These are phyloP conservation scores for Matsumyia berberina DNA, from an alignment of 2,888 invertebrate genomes.

Conservation along the genomic window DNA sequence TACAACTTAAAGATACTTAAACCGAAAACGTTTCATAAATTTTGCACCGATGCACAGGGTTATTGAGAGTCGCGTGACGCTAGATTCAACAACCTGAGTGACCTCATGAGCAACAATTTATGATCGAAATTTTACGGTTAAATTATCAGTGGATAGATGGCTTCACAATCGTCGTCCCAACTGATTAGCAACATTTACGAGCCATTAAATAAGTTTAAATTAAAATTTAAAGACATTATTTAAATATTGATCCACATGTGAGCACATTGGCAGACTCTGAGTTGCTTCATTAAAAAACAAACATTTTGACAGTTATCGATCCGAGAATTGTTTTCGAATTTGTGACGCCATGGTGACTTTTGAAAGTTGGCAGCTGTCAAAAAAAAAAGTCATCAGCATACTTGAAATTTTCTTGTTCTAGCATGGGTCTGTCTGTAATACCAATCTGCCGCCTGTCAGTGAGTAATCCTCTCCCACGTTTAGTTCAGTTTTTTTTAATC, in stretches of 20 bases:
- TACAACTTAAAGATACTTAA: background rate
- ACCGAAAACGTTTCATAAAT: background rate
- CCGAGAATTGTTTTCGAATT: background rate
- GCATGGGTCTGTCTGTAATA: background rate
- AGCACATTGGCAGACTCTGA: background rate
- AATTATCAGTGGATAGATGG: slow-evolving; percentile 5
- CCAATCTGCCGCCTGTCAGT: background rate
- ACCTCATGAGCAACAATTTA: slow-evolving; percentile 13
- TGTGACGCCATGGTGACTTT: too few species aligned
- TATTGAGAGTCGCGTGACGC: background rate
- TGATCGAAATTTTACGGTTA: background rate
- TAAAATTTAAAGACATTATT: background rate
- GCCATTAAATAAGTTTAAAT: slow-evolving; percentile 8
- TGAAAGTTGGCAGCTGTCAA: too few species aligned
- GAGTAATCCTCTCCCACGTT: slow-evolving; percentile 45
- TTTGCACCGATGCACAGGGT: background rate
- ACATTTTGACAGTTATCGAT: background rate
- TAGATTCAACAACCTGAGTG: background rate
- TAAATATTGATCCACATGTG: slow-evolving; percentile 11
- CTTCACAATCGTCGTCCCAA: slow-evolving; percentile 11
- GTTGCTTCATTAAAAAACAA: background rate
- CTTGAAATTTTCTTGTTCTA: background rate
- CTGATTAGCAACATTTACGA: slow-evolving; percentile 17
- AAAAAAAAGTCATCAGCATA: too few species aligned
- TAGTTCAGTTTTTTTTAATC: background rate